Evolutionary conservation across 1,140 invertebrate genomes (phyloP), one percentile per base, ranked within the genome.

Genomic region (Drosophila murphyi): DNA sequence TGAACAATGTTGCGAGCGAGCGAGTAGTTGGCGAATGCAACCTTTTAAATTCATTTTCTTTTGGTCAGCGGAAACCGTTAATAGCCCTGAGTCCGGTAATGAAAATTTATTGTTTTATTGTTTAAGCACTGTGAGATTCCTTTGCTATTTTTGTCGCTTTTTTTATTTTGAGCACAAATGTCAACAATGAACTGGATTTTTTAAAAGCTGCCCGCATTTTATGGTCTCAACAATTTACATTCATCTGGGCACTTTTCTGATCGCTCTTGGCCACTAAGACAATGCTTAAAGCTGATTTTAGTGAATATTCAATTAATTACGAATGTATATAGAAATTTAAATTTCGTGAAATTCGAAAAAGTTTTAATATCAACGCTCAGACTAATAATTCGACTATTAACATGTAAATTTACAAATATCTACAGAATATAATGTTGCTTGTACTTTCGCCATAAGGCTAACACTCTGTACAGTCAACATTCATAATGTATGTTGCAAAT

Each of bases 91-190:
- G 80, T 60, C 83, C 83, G 83, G 83, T 87, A 87, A 87, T 87
- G 83, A 87, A 87, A 88, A 87, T 87, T 87, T 87, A 87, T 87
- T 82, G 82, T 87, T 87, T 87, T 87, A 87, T 87, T 87, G 83
- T 88, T 87, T 87, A 88, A 88, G 80, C 79, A 74, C 74, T 60
- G 43, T 60, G 64, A 59, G 43, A 35, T 52, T 55, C 37, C 28
- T 32, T 37, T 54, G 20, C 20, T n/a, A 39, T 12, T 52, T 50
- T 41, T 57, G 8, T 45, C 5, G 1, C 61, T 41, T 43, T 57
- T 71, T 62, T 63, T 71, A 76, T 71, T 54, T 71, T 70, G 67
- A 45, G 32, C 34, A 28, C 65, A 70, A 71, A 70, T 75, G 67
- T 75, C 67, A 70, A 63, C 59, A n/a, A 4, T 7, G 48, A 63